Evolutionary conservation across 2,113 vertebrate genomes (phyloP), one percentile per base, ranked within the genome.

Genomic region (Variabilichromis moorii): DNA sequence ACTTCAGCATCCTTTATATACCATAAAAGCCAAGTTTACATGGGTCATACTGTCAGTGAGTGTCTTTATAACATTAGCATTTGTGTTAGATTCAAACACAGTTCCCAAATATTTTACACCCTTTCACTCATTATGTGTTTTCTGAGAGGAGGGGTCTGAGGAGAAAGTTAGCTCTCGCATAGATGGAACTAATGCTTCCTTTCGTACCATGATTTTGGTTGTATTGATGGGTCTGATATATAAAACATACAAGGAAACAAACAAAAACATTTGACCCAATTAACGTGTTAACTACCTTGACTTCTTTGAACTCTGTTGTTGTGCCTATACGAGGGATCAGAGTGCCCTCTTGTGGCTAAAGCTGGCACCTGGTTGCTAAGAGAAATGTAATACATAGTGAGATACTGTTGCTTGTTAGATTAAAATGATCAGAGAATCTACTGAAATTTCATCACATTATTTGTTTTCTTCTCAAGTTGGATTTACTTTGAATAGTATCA

Each of bases 331-430:
- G 78, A 78, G 4, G 37, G 78, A 4, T 71, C 9, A 61, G 78
- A 57, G 50, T 45, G 78, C 84, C 89, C 84, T 94, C 94, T 89
- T 84, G 90, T 93, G 94, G 87, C 45, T 3, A 2, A 54, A 35
- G 1, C 1, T 9, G 7, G 2, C 4, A 86, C 28, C 7, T 9
- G 7, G 21, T 5, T 84, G 21, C 5, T 33, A 33, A 4, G 8
- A 63, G 59, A n/a, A 35, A 35, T 45, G 68, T 42, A 8, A 61
- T 3, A 83, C 78, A 86, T 12, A 8, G 10, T 86, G 73, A 76
- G 61, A 53, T 12, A 57, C 40, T 31, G 76, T 35, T 54, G 19
- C 81, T 66, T 28, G 63, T 55, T 71, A 14, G 8, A 28, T 21
- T 54, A 21, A 33, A 45, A 53, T 19, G 12, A 8, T 16, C 28